These are phyloP conservation scores for Alaudala cheleensis DNA, from an alignment of 2,113 vertebrate genomes.

Conservation along the genomic window DNA sequence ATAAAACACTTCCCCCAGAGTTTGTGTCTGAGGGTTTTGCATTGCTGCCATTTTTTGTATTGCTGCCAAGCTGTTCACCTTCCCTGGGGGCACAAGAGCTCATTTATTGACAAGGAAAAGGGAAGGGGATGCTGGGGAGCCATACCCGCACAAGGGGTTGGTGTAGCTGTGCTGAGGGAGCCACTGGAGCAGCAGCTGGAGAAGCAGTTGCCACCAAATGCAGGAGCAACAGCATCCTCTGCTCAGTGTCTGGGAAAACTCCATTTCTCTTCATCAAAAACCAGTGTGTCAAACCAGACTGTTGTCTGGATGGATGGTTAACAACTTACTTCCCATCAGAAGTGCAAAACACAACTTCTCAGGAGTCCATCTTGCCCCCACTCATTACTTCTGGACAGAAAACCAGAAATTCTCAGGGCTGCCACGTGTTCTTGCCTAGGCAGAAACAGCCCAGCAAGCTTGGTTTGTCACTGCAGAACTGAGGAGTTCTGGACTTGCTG, in stretches of 20 bases:
- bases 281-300: rapidly evolving
- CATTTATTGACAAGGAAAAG: background rate
- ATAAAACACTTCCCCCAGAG: background rate
- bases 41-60: background rate
- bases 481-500: background rate
- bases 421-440: rapidly evolving
- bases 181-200: background rate
- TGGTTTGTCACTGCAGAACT: background rate
- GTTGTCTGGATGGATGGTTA: background rate
- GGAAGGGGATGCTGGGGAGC: background rate
- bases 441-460: background rate
- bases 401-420: background rate
- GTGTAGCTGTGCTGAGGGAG: background rate
- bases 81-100: background rate
- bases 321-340: background rate
- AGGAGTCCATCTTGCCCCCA: background rate
- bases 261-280: background rate
- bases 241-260: background rate
- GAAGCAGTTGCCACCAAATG: background rate
- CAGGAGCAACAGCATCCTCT: background rate
- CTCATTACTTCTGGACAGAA: background rate
- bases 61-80: background rate
- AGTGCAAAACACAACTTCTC: background rate
- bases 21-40: background rate
- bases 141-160: rapidly evolving